These are phyloP conservation scores for Pseudochirops corinnae DNA, from an alignment of 2,797 vertebrate species.

Conservation along the genomic window DNA sequence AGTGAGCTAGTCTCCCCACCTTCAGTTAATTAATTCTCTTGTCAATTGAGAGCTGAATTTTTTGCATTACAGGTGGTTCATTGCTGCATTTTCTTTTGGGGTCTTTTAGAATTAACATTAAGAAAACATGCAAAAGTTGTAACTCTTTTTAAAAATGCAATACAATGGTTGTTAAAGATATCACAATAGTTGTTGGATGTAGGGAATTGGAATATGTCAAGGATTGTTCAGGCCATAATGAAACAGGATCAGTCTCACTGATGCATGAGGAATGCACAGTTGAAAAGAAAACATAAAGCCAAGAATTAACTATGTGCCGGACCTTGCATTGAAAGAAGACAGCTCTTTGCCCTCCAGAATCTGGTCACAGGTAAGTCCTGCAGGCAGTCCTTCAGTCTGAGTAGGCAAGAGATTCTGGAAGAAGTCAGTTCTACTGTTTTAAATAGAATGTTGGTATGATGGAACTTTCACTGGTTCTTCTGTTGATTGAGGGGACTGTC, in stretches of 20 bases:
- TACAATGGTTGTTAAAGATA: not conserved
- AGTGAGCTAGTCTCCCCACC: not conserved
- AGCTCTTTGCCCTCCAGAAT: not conserved
- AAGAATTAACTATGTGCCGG: not conserved
- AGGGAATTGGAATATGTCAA: not conserved
- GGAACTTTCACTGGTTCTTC: not conserved
- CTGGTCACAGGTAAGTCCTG: not conserved
- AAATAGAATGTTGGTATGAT: not conserved
- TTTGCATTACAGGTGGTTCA: not conserved
- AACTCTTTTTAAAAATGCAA: not conserved
- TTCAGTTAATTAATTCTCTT: not conserved
- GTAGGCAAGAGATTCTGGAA: not conserved
- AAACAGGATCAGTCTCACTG: not conserved
- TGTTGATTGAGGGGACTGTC: not conserved
- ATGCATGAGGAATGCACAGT: not conserved
- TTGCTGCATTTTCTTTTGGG: not conserved
- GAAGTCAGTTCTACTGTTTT: not conserved
- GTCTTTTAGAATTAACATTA: not conserved
- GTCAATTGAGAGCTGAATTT: not conserved
- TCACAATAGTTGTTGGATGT: not conserved
- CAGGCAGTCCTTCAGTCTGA: not conserved
- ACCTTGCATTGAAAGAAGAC: not conserved
- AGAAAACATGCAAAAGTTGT: not conserved
- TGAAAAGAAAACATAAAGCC: not conserved
- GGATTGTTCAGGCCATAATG: not conserved